Base-by-base conservation (phyloP, 92 coral and sea anemone species). In the Zoanthus solanderi region DNA sequence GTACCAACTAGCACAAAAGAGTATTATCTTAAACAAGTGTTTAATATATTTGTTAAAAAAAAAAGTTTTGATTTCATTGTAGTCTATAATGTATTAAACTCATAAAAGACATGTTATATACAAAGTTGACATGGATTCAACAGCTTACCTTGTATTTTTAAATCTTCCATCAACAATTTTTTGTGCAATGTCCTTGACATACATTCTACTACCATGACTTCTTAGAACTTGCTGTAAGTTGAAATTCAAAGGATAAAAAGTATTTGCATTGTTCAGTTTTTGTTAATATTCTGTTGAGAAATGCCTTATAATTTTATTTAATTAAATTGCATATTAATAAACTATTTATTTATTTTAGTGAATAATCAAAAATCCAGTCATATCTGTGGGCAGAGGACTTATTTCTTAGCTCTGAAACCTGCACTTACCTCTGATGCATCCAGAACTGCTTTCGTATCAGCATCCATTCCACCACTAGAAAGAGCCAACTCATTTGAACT, bases 171-270 rank as follows among this genome's bases (percentile, higher is more conserved):
- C 98, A 56, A 91, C 92, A 79, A 95, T 93, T 84, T 92, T 90
- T 67, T 95, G 93, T 87, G 92, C 94, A 60, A 95, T 89, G 78
- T 95, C 98, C 83, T 89, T 95, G 9, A 95, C 93, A 82, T 95
- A 95, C 30, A 95, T 69, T 79, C 92, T 95, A 11, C 98, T 95
- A 16, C 94, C 94, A 74, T 91, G 92, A 34, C 76, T 72, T 87
- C 90, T 84, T 6, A 95, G 76, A 23, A 93, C 90, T 69, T 83
- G 87, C 98, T 95, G 88, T 45, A 31, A 6, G 32, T 63, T 52
- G 54, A 56, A 34, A 69, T 30, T 69, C 45, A 69, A 29, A 69
- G 16, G 34, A 69, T 30, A 63, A 23, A 13, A 63, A 17, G 7
- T 16, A 16, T 16, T 13, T 16, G 13, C 12, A 4, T 11, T 50